These are phyloP conservation scores for Megaleporinus macrocephalus DNA, from an alignment of 2,113 vertebrate genomes.

Conservation along the genomic window DNA sequence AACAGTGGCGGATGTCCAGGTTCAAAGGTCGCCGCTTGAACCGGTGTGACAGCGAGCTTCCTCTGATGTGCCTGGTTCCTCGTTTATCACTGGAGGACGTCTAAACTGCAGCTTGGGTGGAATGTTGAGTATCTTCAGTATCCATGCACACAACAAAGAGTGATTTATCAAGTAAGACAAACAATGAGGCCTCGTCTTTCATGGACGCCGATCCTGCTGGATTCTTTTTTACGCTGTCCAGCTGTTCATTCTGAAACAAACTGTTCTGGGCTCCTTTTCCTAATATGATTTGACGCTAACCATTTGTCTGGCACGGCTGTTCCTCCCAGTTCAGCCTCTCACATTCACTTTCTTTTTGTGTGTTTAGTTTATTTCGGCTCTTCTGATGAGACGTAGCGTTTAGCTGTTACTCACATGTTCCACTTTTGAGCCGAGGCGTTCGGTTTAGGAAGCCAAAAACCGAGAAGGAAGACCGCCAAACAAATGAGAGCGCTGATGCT, in stretches of 20 bases:
- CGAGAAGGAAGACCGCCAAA: too few species aligned
- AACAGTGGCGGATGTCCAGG: constrained; percentile 52
- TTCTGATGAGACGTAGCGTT: too few species aligned
- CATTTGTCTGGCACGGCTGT: too few species aligned
- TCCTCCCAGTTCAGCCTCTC: too few species aligned
- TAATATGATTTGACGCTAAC: too few species aligned
- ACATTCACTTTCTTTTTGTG: too few species aligned
- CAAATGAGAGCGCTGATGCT: too few species aligned
- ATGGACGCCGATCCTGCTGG: background rate
- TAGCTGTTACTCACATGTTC: too few species aligned
- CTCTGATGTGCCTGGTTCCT: constrained; percentile 37
- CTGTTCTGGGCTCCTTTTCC: too few species aligned
- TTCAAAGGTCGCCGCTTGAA: constrained; percentile 64
- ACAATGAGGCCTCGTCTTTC: background rate
- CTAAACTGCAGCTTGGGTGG: background rate
- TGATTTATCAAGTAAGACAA: constrained; percentile 11
- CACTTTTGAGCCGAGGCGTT: too few species aligned
- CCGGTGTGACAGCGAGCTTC: constrained; percentile 40
- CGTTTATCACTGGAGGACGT: background rate
- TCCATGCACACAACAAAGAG: constrained; percentile 3
- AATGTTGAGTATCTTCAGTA: constrained; percentile 1
- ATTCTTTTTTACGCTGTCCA: background rate
- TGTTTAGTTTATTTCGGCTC: too few species aligned
- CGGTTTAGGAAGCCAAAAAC: too few species aligned
- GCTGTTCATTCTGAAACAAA: background rate